Conservation (phyloP, 2,888 invertebrate genomes). For the Torymus aiolomorphi region DNA sequence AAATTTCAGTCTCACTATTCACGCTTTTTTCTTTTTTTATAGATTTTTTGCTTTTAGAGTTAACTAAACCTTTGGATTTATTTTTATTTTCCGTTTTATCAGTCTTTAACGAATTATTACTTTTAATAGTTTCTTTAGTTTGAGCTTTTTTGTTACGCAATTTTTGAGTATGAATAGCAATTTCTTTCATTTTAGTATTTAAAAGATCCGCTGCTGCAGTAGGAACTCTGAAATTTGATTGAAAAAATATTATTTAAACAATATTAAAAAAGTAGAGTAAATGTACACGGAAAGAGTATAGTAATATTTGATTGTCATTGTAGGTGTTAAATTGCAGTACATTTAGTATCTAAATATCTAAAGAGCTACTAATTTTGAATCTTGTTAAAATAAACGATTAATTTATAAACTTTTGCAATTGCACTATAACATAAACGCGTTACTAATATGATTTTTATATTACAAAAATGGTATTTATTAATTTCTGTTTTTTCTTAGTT, state of each 20-base stretch:
- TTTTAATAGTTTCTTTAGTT: constrained; percentile 25
- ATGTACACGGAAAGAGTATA: too few relatives aligned
- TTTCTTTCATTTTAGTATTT: constrained; percentile 69
- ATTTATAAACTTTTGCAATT: too few relatives aligned
- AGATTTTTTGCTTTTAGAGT: constrained; percentile 7
- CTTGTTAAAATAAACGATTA: too few relatives aligned
- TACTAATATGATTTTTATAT: too few relatives aligned
- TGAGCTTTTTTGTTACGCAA: constrained; percentile 63
- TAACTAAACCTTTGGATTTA: constrained; percentile 37
- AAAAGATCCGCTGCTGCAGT: constrained; percentile 69
- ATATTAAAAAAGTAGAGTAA: too few relatives aligned
- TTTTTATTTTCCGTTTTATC: constrained; percentile 34
- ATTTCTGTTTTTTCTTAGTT: too few relatives aligned
- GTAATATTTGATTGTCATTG: too few relatives aligned
- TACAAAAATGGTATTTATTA: too few relatives aligned
- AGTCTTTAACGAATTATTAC: constrained; percentile 27
- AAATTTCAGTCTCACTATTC: constrained; percentile 7
- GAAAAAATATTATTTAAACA: constrained; percentile 5
- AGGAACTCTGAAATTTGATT: constrained; percentile 68
- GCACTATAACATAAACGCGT: too few relatives aligned
- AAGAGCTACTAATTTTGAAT: too few relatives aligned
- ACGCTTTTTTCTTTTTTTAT: neutral
- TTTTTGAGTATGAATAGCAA: constrained; percentile 69
- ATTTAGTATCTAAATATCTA: too few relatives aligned
- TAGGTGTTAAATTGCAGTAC: too few relatives aligned